Evolutionary conservation across 2,113 vertebrate genomes (phyloP).

Genomic region (Eudyptes chrysolophus): DNA sequence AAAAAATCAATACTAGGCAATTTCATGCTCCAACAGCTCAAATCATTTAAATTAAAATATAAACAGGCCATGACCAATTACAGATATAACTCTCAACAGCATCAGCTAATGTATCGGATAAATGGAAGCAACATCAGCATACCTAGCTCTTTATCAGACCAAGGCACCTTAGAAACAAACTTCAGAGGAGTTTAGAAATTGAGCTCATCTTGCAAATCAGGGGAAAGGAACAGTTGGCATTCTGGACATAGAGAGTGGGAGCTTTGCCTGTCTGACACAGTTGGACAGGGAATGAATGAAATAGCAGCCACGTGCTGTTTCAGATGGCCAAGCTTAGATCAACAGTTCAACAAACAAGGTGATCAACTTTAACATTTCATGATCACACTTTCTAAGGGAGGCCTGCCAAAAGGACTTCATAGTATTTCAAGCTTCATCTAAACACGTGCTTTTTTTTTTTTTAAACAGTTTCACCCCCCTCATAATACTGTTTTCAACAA

Average conservation of each 20-base stretch:
- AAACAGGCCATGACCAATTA: background rate
- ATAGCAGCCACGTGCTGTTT: background rate
- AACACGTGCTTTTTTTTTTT: background rate
- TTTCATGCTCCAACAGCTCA: slow-evolving; percentile 34
- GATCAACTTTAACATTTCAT: background rate
- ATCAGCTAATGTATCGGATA: background rate
- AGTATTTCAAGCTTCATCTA: background rate
- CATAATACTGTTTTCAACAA: background rate
- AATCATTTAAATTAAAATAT: slow-evolving; percentile 34
- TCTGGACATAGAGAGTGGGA: background rate
- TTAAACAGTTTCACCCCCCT: background rate
- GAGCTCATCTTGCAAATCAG: background rate
- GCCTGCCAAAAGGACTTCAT: background rate
- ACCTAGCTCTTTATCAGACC: background rate
- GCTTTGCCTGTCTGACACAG: background rate
- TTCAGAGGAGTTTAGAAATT: background rate
- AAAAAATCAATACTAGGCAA: slow-evolving; percentile 15
- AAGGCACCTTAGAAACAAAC: background rate
- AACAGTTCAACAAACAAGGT: background rate
- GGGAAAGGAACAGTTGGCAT: background rate
- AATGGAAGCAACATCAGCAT: background rate
- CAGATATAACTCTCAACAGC: background rate
- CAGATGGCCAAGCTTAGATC: background rate
- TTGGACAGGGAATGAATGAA: background rate
- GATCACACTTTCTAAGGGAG: background rate